These are phyloP conservation scores for Python bivittatus DNA, from an alignment of 2,113 vertebrate species.

Conservation along the genomic window DNA sequence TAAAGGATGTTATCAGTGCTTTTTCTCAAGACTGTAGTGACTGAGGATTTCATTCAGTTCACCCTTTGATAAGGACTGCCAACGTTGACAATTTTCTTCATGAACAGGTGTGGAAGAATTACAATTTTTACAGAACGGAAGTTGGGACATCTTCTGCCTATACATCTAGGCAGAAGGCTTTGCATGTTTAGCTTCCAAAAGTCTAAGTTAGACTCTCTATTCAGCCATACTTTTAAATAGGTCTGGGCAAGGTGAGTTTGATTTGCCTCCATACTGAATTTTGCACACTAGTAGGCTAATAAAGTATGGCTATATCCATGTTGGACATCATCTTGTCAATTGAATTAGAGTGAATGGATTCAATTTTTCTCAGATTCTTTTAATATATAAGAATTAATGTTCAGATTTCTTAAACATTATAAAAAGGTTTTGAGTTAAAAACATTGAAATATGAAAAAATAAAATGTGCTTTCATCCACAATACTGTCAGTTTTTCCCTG, in stretches of 20 bases:
- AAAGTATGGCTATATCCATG: neutral
- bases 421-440: neutral
- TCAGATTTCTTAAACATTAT: neutral
- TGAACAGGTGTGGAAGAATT: neutral
- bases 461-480: neutral
- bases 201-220: neutral
- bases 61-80: neutral
- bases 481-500: neutral
- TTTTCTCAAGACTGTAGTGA: no score
- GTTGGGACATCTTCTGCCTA: neutral
- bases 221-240: neutral
- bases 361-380: neutral
- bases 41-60: neutral
- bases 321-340: neutral
- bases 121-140: neutral
- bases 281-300: neutral
- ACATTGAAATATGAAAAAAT: neutral
- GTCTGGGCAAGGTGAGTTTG: neutral
- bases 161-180: neutral
- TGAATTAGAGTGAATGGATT: neutral
- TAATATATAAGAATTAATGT: neutral
- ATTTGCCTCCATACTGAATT: neutral
- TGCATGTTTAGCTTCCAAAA: neutral
- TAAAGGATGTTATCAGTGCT: neutral
- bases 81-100: neutral